Conservation (phyloP, 2,888 invertebrate genomes). For the Temnothorax unifasciatus region DNA sequence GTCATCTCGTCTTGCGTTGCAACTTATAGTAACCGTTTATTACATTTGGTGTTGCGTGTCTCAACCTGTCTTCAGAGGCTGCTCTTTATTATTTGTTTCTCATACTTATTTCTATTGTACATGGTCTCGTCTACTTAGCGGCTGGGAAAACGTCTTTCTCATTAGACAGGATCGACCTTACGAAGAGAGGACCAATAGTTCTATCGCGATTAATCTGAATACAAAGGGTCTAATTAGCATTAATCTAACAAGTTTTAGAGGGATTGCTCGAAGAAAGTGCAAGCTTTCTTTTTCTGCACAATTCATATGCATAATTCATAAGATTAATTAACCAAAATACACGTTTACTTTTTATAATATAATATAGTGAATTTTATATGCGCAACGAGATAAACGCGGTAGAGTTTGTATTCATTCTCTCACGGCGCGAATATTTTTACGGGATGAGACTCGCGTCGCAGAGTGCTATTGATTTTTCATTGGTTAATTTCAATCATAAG, state of each 20-base stretch:
- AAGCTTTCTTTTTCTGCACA: neutral
- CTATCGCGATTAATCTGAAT: neutral
- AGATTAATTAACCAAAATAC: neutral
- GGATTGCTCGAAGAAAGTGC: neutral
- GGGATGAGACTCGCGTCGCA: neutral
- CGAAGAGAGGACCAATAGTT: neutral
- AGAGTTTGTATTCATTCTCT: neutral
- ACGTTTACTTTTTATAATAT: neutral
- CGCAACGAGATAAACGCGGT: neutral
- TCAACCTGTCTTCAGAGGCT: neutral
- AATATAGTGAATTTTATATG: too few relatives aligned
- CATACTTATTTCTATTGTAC: neutral
- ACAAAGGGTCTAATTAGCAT: neutral
- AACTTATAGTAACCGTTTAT: neutral
- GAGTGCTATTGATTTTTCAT: neutral
- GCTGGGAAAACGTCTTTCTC: neutral
- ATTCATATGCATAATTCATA: neutral
- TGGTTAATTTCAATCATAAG: constrained; percentile 1
- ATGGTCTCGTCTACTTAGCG: neutral
- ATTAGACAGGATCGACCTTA: neutral
- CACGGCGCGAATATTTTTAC: constrained; percentile 1
- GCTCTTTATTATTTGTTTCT: neutral
- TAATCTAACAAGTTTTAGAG: neutral
- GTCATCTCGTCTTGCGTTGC: neutral
- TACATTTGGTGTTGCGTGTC: neutral